Conservation (phyloP, 2,888 invertebrate genomes). For the Leptinotarsa juncta region DNA sequence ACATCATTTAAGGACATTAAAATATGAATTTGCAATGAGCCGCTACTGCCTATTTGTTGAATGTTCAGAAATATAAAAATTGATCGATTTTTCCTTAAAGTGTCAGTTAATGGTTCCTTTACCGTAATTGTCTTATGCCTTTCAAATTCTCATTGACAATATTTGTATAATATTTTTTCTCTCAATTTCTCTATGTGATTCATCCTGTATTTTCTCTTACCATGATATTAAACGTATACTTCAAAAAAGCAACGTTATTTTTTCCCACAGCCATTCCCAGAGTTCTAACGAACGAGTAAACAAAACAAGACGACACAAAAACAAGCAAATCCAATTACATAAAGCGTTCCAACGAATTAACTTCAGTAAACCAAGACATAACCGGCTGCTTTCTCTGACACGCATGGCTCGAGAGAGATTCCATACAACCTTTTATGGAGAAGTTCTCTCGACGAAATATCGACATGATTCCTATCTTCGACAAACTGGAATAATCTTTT, state of each 20-base stretch:
- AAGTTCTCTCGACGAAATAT: slow-evolving; percentile 19
- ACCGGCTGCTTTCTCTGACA: slow-evolving; percentile 26
- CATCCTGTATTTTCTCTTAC: no score
- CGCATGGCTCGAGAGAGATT: slow-evolving; percentile 5
- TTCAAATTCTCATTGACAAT: no score
- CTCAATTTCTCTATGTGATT: no score
- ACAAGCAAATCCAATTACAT: slow-evolving; percentile 7
- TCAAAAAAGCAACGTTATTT: background rate
- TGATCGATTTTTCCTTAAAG: no score
- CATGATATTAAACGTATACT: no score
- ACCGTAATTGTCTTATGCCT: no score
- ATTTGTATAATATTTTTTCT: no score
- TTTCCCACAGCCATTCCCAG: slow-evolving; percentile 2
- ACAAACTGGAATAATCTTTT: background rate
- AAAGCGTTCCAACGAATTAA: slow-evolving; percentile 19
- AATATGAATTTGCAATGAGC: no score
- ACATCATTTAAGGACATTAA: no score
- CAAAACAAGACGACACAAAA: slow-evolving; percentile 13
- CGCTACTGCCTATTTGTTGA: no score
- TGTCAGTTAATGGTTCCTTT: no score
- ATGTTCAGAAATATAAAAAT: no score
- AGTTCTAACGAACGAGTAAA: slow-evolving; percentile 9
- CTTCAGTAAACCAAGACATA: slow-evolving; percentile 10
- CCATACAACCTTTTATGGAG: slow-evolving; percentile 19
- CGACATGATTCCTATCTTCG: background rate